These are phyloP conservation scores for Plutella xylostella DNA, from an alignment of 2,888 invertebrate species.

Conservation along the genomic window DNA sequence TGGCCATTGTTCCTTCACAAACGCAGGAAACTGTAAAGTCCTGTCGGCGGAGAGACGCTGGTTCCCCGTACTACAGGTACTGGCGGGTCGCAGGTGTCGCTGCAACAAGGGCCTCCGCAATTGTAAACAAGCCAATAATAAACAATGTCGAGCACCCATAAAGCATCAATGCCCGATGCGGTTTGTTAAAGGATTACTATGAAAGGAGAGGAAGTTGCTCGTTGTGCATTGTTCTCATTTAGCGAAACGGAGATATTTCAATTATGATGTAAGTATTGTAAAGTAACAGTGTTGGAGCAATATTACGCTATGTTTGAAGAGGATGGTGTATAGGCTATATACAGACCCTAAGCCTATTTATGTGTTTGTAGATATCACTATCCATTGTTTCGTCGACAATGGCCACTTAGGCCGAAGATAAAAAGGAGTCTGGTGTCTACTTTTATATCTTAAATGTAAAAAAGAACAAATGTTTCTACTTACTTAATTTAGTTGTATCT, in stretches of 20 bases:
- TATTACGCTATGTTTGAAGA: slow-evolving; percentile 23
- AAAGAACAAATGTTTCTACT: no score
- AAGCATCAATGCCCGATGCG: slow-evolving; percentile 25
- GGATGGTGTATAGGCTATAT: slow-evolving; percentile 3
- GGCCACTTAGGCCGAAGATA: no score
- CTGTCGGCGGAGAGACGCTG: slow-evolving; percentile 37
- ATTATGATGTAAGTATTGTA: slow-evolving; percentile 25
- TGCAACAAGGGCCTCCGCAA: slow-evolving; percentile 22
- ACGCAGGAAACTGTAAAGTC: slow-evolving; percentile 62
- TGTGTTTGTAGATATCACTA: neutral
- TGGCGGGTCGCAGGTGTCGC: slow-evolving; percentile 65
- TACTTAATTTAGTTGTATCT: no score
- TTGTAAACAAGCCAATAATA: slow-evolving; percentile 45
- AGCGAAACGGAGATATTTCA: slow-evolving; percentile 41
- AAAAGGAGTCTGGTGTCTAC: no score
- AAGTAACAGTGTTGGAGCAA: slow-evolving; percentile 38
- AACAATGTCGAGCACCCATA: slow-evolving; percentile 38
- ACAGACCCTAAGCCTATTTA: neutral
- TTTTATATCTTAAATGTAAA: no score
- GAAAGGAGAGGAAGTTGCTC: slow-evolving; percentile 61
- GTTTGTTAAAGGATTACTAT: slow-evolving; percentile 29
- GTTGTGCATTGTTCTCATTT: slow-evolving; percentile 30
- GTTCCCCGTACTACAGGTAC: slow-evolving; percentile 50
- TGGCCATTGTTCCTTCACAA: slow-evolving; percentile 61
- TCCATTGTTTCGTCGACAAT: neutral